These are phyloP conservation scores for Eucera pruinosa DNA, from an alignment of 2,888 invertebrate species.

Conservation along the genomic window DNA sequence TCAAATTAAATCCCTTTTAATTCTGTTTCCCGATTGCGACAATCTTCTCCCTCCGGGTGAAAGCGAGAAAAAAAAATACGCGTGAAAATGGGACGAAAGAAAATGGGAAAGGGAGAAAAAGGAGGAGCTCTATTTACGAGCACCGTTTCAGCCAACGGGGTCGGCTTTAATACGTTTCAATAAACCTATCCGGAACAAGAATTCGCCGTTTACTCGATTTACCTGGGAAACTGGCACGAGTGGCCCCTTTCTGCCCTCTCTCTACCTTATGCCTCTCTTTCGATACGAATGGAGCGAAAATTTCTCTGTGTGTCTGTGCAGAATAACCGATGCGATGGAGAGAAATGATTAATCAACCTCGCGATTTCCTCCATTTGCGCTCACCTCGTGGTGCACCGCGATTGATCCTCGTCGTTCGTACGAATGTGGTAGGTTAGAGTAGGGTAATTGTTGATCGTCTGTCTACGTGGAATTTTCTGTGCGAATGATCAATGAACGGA, in stretches of 20 bases:
- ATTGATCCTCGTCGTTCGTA: neutral
- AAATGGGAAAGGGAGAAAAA: neutral
- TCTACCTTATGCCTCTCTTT: neutral
- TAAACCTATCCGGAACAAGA: conserved; percentile 30
- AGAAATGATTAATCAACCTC: conserved; percentile 16
- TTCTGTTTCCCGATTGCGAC: conserved; percentile 13
- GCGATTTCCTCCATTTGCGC: neutral
- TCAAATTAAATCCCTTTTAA: conserved; percentile 29
- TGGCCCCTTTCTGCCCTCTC: neutral
- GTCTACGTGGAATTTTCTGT: too few species aligned
- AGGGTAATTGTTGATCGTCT: neutral
- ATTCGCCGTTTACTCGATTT: conserved; percentile 23
- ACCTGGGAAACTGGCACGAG: conserved; percentile 16
- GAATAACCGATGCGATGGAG: conserved; percentile 4
- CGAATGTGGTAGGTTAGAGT: neutral
- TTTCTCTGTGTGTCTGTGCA: neutral
- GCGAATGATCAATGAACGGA: neutral
- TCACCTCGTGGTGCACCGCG: too few species aligned
- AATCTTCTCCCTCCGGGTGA: conserved; percentile 9
- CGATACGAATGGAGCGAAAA: neutral
- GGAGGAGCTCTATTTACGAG: conserved; percentile 7
- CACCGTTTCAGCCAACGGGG: conserved; percentile 3
- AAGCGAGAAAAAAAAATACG: neutral
- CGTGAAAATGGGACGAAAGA: neutral
- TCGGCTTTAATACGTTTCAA: conserved; percentile 40